A percentile compares a stretch with the other conserved stretches of the same genome.
These are phyloP conservation scores for Clarias platycephalus DNA, from an alignment of 2,797 vertebrate genomes.

Conservation along the genomic window DNA sequence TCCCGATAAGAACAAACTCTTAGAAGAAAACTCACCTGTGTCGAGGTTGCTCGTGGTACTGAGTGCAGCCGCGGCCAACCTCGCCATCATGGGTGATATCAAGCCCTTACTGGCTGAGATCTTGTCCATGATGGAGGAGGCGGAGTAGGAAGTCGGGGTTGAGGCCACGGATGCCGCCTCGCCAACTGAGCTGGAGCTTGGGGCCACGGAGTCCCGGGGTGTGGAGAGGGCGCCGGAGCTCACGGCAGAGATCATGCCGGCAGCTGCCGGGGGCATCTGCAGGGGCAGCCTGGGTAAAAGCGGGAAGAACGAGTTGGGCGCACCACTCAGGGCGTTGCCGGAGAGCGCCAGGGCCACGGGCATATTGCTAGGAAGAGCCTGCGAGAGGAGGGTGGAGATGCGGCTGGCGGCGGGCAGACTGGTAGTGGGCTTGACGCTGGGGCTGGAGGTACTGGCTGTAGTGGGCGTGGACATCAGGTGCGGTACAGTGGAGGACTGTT, in stretches of 20 bases:
- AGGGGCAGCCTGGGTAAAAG: slow-evolving; percentile 84
- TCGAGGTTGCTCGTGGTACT: slow-evolving; percentile 84
- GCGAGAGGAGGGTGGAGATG: slow-evolving; percentile 87
- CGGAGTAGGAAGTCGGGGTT: slow-evolving; percentile 78
- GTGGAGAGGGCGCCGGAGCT: slow-evolving; percentile 78
- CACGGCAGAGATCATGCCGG: slow-evolving; percentile 78
- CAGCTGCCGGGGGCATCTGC: slow-evolving; percentile 79
- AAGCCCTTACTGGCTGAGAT: slow-evolving; percentile 97
- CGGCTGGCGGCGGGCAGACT: slow-evolving; percentile 80
- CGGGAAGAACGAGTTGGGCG: slow-evolving; percentile 85
- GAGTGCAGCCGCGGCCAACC: slow-evolving; percentile 93
- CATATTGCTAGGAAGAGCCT: slow-evolving; percentile 90
- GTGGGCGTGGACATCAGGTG: slow-evolving; percentile 79
- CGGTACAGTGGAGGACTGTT: slow-evolving; percentile 85
- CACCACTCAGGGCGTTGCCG: slow-evolving; percentile 77
- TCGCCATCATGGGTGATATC: slow-evolving; percentile 99
- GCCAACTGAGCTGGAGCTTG: slow-evolving; percentile 76
- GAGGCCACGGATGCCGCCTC: slow-evolving; percentile 74
- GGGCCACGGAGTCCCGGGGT: slow-evolving; percentile 79
- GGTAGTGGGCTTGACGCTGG: slow-evolving; percentile 73
- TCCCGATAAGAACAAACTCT: not conserved
- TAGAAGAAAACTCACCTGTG: slow-evolving; percentile 67
- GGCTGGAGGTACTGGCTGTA: slow-evolving; percentile 71
- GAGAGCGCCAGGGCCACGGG: slow-evolving; percentile 90
- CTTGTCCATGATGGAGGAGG: slow-evolving; percentile 95